phyloP scores from a whole-genome alignment of 64 coral and sea anemone species.

The Pocillopora verrucosa region DNA sequence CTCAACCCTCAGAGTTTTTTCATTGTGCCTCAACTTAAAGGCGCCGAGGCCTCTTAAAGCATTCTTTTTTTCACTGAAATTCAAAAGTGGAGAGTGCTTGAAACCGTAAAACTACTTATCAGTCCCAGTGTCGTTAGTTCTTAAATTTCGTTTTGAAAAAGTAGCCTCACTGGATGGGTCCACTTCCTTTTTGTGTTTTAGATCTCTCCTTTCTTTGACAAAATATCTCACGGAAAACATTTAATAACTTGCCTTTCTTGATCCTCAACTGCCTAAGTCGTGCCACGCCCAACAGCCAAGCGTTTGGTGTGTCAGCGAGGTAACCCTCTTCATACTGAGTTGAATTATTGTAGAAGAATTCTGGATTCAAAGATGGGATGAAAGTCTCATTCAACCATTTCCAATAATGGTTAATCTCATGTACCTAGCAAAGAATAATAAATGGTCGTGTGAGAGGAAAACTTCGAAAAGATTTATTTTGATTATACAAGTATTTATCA shows the following conservation, averaged over 20 bases:
- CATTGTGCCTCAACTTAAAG: too few species aligned
- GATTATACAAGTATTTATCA: too few species aligned
- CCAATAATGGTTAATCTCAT: conserved; percentile 51
- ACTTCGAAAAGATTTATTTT: too few species aligned
- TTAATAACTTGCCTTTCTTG: conserved; percentile 39
- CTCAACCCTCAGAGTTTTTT: too few species aligned
- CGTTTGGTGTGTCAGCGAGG: conserved; percentile 56
- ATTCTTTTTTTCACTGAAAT: not conserved
- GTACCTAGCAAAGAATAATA: conserved; percentile 21
- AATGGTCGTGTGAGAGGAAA: not conserved
- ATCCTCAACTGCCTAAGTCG: conserved; percentile 59
- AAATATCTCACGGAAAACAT: not conserved
- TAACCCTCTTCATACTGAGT: conserved; percentile 1
- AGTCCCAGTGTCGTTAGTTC: too few species aligned
- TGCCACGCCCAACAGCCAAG: conserved; percentile 8
- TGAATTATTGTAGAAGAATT: conserved; percentile 33
- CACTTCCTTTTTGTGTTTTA: too few species aligned
- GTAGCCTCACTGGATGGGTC: too few species aligned
- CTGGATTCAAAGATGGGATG: conserved; percentile 30
- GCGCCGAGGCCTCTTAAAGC: not conserved
- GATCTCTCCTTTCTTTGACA: too few species aligned
- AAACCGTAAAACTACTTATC: too few species aligned
- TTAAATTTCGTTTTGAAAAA: too few species aligned
- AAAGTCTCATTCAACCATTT: conserved; percentile 37
- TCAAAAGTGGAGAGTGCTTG: too few species aligned